Conservation (phyloP, 1,140 invertebrate species). For the Polyergus mexicanus region DNA sequence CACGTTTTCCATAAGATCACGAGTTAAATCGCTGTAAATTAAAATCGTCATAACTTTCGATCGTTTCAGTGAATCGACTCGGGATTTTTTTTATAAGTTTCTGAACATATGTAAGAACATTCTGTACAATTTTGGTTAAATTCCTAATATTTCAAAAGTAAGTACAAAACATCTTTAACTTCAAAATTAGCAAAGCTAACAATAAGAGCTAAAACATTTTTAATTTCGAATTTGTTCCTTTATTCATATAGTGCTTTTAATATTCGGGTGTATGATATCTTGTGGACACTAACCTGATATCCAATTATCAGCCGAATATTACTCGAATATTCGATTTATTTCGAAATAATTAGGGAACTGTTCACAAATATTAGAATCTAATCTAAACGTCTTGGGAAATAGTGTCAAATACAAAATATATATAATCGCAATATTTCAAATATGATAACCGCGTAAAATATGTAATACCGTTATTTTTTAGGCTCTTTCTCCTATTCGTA, state of each 20-base stretch:
- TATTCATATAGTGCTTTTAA: not conserved
- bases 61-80: no score
- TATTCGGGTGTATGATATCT: not conserved
- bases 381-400: not conserved
- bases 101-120: no score
- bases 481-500: not conserved
- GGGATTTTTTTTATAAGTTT: no score
- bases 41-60: no score
- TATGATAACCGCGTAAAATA: not conserved
- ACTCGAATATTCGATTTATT: not conserved
- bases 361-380: not conserved
- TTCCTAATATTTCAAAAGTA: no score
- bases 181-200: not conserved
- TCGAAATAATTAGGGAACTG: not conserved
- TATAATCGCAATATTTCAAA: not conserved
- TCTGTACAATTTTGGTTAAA: no score
- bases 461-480: not conserved
- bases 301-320: not conserved
- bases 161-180: no score
- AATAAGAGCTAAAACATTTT: not conserved
- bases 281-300: not conserved
- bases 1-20: no score
- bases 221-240: not conserved
- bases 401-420: not conserved
- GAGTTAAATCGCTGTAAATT: no score